These are phyloP conservation scores for Polyploca ridens DNA, from an alignment of 2,888 invertebrate species.

Conservation along the genomic window DNA sequence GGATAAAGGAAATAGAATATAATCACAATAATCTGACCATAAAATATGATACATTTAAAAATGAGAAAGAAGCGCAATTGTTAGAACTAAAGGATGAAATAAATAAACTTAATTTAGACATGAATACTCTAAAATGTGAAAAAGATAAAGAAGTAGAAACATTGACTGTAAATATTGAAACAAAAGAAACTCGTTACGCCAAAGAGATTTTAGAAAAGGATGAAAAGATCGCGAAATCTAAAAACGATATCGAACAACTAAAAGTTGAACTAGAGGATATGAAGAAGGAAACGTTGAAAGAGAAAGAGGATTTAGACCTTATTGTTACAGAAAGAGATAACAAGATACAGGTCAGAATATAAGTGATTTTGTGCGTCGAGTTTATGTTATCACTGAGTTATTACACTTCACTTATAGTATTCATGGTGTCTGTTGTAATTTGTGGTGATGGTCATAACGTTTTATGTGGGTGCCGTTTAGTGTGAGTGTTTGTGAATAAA, in stretches of 20 bases:
- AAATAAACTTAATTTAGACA: slow-evolving; percentile 44
- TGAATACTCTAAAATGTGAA: slow-evolving; percentile 40
- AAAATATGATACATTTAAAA: slow-evolving; percentile 41
- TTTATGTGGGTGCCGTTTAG: background rate
- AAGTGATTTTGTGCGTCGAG: slow-evolving; percentile 18
- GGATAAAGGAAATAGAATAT: slow-evolving; percentile 48
- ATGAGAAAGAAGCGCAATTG: slow-evolving; percentile 44
- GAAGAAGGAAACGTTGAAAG: slow-evolving; percentile 48
- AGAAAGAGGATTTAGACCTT: slow-evolving; percentile 55
- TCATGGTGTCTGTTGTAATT: slow-evolving; percentile 21
- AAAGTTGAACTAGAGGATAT: slow-evolving; percentile 53
- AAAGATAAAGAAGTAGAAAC: slow-evolving; percentile 56
- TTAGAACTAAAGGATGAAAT: slow-evolving; percentile 51
- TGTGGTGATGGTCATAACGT: slow-evolving; percentile 12
- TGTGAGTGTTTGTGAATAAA: background rate
- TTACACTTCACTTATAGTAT: slow-evolving; percentile 23
- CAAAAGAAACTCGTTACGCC: slow-evolving; percentile 39
- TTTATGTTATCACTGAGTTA: slow-evolving; percentile 32
- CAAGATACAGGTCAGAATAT: slow-evolving; percentile 67
- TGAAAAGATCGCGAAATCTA: slow-evolving; percentile 39
- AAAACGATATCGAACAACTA: slow-evolving; percentile 45
- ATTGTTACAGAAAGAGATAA: slow-evolving; percentile 54
- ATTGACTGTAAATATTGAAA: slow-evolving; percentile 49
- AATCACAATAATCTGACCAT: slow-evolving; percentile 34
- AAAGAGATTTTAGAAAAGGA: slow-evolving; percentile 49